Evolutionary conservation across 2,888 invertebrate species (phyloP).

Genomic region (Acleris emargana): DNA sequence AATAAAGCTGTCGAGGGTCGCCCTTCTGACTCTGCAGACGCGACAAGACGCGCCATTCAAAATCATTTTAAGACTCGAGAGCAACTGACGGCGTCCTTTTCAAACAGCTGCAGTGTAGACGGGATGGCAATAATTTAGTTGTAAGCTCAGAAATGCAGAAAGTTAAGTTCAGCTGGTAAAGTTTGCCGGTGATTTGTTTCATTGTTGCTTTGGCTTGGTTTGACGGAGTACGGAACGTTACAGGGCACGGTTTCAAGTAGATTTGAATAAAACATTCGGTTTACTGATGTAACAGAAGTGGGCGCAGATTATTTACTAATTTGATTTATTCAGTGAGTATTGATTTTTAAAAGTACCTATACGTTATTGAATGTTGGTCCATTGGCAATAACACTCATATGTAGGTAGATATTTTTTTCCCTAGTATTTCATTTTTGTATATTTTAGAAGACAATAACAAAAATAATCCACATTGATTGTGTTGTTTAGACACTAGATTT

Average conservation of each 20-base stretch:
- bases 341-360: background rate
- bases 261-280: conserved; percentile 30
- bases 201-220: conserved; percentile 33
- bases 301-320: conserved; percentile 3
- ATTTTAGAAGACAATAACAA: too few species aligned
- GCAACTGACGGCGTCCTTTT: conserved; percentile 22
- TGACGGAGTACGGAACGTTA: conserved; percentile 12
- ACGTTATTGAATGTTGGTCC: too few species aligned
- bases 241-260: conserved; percentile 15
- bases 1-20: conserved; percentile 36
- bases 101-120: conserved; percentile 9
- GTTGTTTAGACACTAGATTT: too few species aligned
- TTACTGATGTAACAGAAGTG: background rate
- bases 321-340: conserved; percentile 9
- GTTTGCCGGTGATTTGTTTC: conserved; percentile 29
- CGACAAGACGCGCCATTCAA: conserved; percentile 29
- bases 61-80: conserved; percentile 21
- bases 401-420: too few species aligned
- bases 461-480: too few species aligned
- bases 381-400: too few species aligned
- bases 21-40: conserved; percentile 34
- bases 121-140: conserved; percentile 24
- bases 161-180: conserved; percentile 14
- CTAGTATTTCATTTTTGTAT: too few species aligned
- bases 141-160: background rate